phyloP scores from a whole-genome alignment of 2,113 vertebrate genomes.

The Aegotheles bennettii region DNA sequence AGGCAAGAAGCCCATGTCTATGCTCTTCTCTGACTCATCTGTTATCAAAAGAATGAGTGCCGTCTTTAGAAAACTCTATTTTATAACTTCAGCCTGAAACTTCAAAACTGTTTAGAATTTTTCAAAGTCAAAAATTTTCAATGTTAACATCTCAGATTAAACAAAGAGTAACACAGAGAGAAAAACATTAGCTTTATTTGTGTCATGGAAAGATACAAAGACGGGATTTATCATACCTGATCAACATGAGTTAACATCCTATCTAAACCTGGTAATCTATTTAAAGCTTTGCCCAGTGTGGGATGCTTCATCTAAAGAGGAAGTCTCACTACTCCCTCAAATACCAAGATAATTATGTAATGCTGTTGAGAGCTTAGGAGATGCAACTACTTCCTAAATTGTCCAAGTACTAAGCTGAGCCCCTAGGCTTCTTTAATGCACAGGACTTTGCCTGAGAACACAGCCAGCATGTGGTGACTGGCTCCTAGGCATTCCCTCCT shows the following conservation, averaged over 20 bases:
- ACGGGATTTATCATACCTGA: neutral
- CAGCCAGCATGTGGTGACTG: neutral
- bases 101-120: constrained; percentile 28
- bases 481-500: neutral
- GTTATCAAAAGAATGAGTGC: neutral
- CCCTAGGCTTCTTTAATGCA: neutral
- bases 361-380: neutral
- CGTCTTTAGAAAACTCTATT: neutral
- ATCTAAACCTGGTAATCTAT: neutral
- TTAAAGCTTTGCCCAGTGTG: neutral
- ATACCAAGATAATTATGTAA: constrained; percentile 7
- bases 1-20: constrained; percentile 14
- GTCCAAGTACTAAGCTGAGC: neutral
- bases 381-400: neutral
- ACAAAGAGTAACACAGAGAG: neutral
- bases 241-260: neutral
- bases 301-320: neutral
- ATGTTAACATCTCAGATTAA: constrained; percentile 8
- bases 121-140: neutral
- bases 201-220: neutral
- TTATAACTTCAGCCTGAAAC: constrained; percentile 13
- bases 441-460: neutral
- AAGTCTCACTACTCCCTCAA: neutral
- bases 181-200: neutral
- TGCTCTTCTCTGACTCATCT: constrained; percentile 29